Base-by-base conservation (phyloP, 1,140 invertebrate genomes). In the Drosophila orena region DNA sequence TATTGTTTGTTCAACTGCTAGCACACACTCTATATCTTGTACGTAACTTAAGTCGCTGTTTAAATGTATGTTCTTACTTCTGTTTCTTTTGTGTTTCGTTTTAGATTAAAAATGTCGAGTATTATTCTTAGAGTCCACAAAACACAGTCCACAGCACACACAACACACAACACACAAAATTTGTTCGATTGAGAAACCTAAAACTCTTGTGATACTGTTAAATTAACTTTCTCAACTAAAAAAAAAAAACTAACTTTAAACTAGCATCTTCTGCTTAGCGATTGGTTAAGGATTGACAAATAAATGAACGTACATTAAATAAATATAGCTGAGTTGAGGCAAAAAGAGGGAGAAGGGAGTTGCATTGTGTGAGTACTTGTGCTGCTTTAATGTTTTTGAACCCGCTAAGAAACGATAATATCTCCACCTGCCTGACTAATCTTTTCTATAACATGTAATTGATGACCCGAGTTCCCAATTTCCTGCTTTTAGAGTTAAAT, bases 61-160 rank as follows among this genome's bases (percentile, higher is more conserved):
- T 43, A 68, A 35, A 37, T 79, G 55, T 77, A 30, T 30, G 30
- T 66, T 70, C 53, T 66, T 24, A 12, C 43, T 59, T 47, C 80
- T 64, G 37, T 65, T 74, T 81, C 35, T 80, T 78, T 86, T 85
- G 66, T 71, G 73, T 91, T 72, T 91, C 84, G 81, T 91, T 91
- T 81, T 91, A 91, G 89, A 91, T 91, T 61, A 85, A 89, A 71
- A 85, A 73, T 81, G 49, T 84, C 74, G 83, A 89, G 74, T 90
- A 76, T 78, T 89, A 75, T 86, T 73, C 76, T 34, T 85, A 89
- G 50, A 77, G 55, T 52, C 58, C 42, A 52, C 38, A 68, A 66
- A 34, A 44, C 4, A 17, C 17, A 17, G 17, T 17, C 17, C 35
- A 27, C 58, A 43, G 73, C 15, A 55, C 30, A 60, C 47, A 5